These are phyloP conservation scores for Gallinago stenura DNA, from an alignment of 2,797 vertebrate genomes.

Conservation along the genomic window DNA sequence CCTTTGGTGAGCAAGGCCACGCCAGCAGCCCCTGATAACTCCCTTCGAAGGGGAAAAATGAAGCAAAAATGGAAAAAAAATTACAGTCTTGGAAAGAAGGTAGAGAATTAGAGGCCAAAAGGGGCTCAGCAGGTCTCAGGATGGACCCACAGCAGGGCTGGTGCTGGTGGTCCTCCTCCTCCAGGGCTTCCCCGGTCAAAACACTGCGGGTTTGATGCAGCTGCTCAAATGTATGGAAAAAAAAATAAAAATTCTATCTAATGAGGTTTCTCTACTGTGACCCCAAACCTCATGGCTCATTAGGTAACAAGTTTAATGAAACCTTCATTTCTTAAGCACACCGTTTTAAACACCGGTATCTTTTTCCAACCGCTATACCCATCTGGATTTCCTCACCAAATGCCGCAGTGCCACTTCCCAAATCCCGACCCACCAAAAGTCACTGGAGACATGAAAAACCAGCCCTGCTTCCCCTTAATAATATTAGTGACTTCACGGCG, in stretches of 20 bases:
- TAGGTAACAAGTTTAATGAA: background rate
- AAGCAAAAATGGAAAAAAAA: background rate
- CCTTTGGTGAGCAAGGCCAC: background rate
- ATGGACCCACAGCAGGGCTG: background rate
- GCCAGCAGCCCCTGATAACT: background rate
- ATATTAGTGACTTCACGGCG: fast-evolving
- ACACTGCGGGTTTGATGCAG: background rate
- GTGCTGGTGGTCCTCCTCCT: background rate
- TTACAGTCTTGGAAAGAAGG: background rate
- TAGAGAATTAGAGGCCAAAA: background rate
- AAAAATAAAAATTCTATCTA: fast-evolving
- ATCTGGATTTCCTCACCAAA: background rate
- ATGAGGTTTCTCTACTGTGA: background rate
- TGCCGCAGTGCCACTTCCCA: background rate
- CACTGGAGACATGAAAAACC: background rate
- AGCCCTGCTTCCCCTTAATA: fast-evolving
- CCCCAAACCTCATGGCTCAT: background rate
- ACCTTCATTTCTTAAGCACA: background rate
- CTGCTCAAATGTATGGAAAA: background rate
- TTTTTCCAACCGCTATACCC: background rate
- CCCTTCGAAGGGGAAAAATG: background rate
- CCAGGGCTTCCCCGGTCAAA: background rate
- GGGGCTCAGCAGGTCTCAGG: fast-evolving
- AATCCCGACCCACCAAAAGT: background rate
- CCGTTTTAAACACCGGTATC: background rate